Conservation (phyloP, 2,888 invertebrate species). For the Steinernema carpocapsae region DNA sequence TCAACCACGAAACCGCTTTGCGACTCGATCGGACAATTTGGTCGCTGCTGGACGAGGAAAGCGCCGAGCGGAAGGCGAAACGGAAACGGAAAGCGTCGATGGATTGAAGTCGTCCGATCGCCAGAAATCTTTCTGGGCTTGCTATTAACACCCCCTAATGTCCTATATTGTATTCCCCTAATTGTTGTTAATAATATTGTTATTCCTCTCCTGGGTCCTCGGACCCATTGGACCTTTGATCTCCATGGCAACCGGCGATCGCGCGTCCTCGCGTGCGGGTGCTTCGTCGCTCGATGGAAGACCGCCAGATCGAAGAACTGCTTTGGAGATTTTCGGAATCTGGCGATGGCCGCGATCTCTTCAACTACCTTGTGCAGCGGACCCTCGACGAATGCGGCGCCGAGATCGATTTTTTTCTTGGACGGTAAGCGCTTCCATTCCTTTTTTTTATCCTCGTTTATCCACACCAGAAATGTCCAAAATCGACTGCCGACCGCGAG, state of each 20-base stretch:
- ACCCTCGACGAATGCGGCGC: conserved; percentile 24
- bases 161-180: neutral
- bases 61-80: neutral
- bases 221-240: neutral
- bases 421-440: neutral
- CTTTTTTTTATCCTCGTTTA: neutral
- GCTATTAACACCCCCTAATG: neutral
- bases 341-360: conserved; percentile 27
- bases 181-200: neutral
- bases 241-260: conserved; percentile 11
- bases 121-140: too few species aligned
- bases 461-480: neutral
- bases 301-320: conserved; percentile 23
- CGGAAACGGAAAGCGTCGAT: neutral
- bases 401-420: conserved; percentile 25
- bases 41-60: neutral
- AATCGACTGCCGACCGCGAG: conserved; percentile 16
- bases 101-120: too few species aligned
- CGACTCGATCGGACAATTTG: conserved; percentile 11
- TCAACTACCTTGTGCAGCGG: conserved; percentile 19
- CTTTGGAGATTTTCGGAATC: conserved; percentile 19
- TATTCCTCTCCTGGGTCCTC: neutral
- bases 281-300: conserved; percentile 3
- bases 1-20: neutral
- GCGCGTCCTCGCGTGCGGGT: neutral